Evolutionary conservation across 2,113 vertebrate genomes (phyloP).

Genomic region (Copsychus sechellarum): DNA sequence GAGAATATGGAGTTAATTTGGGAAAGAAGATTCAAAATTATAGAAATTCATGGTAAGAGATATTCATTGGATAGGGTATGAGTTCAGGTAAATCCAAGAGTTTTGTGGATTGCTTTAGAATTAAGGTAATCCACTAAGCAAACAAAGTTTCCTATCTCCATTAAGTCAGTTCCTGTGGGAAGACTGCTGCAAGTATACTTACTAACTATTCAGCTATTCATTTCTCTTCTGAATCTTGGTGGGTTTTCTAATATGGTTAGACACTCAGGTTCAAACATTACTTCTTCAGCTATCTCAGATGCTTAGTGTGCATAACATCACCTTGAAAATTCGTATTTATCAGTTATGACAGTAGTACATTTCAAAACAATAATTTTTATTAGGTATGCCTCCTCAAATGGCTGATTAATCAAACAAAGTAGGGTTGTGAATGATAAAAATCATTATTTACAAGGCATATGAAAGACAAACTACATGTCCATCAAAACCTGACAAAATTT

Average conservation of each 20-base stretch:
- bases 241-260: neutral
- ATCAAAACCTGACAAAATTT: neutral
- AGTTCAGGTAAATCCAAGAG: neutral
- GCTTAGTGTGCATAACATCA: neutral
- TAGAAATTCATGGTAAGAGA: neutral
- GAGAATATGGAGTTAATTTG: neutral
- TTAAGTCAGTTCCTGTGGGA: neutral
- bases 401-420: neutral
- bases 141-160: neutral
- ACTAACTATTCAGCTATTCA: neutral
- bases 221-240: neutral
- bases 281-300: neutral
- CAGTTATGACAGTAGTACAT: neutral
- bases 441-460: neutral
- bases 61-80: neutral
- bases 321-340: neutral
- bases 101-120: neutral
- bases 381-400: neutral
- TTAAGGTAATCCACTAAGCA: neutral
- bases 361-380: neutral
- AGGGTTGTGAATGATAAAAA: neutral
- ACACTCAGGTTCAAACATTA: neutral
- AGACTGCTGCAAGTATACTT: neutral
- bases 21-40: neutral
- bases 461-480: neutral